Evolutionary conservation across 2,113 vertebrate species (phyloP).

Genomic region (Nasalis larvatus): DNA sequence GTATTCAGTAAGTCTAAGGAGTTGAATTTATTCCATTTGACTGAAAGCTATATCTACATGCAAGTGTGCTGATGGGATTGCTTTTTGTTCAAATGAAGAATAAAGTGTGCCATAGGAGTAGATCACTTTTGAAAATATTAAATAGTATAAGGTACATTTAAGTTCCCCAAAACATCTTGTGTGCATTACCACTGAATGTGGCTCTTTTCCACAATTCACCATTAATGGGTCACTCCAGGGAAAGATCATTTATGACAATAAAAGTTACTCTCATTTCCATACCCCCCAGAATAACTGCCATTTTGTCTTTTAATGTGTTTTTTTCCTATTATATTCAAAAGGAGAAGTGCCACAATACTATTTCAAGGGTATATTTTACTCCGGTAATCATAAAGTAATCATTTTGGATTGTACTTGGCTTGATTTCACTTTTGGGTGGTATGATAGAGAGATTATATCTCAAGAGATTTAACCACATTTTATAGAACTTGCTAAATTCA

Average conservation of each 20-base stretch:
- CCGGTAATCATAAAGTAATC: slow-evolving; percentile 25
- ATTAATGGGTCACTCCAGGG: background rate
- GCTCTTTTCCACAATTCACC: background rate
- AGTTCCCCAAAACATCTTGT: background rate
- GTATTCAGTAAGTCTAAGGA: background rate
- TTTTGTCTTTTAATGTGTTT: background rate
- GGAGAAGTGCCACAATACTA: background rate
- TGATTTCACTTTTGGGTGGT: slow-evolving; percentile 21
- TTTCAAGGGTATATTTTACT: slow-evolving; percentile 15
- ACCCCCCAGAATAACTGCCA: background rate
- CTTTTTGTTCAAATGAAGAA: slow-evolving; percentile 39
- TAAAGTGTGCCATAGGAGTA: background rate
- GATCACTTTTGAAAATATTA: background rate
- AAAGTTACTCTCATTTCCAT: background rate
- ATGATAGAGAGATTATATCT: background rate
- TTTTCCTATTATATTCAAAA: background rate
- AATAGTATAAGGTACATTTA: background rate
- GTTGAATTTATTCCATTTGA: slow-evolving; percentile 44
- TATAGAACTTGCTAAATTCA: background rate
- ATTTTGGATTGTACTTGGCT: background rate
- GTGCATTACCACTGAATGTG: background rate
- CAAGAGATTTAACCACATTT: background rate
- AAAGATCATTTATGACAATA: background rate
- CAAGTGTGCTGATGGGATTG: background rate
- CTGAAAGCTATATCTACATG: background rate